These are phyloP conservation scores for Semnornis frantzii DNA, from an alignment of 2,113 vertebrate species.

Conservation along the genomic window DNA sequence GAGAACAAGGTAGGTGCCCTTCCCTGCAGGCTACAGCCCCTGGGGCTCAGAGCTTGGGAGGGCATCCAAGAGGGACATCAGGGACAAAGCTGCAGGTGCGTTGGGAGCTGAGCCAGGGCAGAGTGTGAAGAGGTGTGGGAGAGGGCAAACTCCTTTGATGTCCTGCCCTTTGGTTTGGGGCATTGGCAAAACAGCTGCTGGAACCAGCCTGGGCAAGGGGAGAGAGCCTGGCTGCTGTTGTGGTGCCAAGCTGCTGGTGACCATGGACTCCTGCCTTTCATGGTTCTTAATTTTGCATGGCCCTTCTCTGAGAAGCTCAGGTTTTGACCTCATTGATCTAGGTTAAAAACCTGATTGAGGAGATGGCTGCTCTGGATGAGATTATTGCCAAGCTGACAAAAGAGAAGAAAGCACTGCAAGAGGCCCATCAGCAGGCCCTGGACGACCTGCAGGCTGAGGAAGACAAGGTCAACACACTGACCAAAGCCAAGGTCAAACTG, in stretches of 20 bases:
- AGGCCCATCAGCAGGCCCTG: conserved; percentile 90
- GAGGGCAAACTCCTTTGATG: background rate
- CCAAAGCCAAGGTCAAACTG: conserved; percentile 90
- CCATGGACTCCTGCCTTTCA: background rate
- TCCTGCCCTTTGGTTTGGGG: background rate
- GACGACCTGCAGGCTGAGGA: conserved; percentile 93
- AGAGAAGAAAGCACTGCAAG: conserved; percentile 92
- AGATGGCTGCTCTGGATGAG: conserved; percentile 91
- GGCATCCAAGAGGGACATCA: rapidly evolving
- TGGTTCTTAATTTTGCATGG: background rate
- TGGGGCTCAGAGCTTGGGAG: background rate
- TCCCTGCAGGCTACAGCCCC: background rate
- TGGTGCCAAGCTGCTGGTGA: background rate
- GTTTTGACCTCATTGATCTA: conserved; percentile 30
- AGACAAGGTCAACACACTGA: conserved; percentile 89
- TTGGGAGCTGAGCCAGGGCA: background rate
- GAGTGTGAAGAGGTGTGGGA: background rate
- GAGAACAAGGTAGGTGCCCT: conserved; percentile 87
- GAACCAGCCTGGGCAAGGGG: background rate
- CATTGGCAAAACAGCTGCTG: background rate
- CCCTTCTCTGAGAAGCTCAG: background rate
- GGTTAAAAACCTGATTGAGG: conserved; percentile 95
- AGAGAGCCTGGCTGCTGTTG: background rate
- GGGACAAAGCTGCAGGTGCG: background rate
- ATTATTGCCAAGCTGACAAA: conserved; percentile 88